Conservation (phyloP, 2,113 vertebrate genomes). For the Sceloporus undulatus region DNA sequence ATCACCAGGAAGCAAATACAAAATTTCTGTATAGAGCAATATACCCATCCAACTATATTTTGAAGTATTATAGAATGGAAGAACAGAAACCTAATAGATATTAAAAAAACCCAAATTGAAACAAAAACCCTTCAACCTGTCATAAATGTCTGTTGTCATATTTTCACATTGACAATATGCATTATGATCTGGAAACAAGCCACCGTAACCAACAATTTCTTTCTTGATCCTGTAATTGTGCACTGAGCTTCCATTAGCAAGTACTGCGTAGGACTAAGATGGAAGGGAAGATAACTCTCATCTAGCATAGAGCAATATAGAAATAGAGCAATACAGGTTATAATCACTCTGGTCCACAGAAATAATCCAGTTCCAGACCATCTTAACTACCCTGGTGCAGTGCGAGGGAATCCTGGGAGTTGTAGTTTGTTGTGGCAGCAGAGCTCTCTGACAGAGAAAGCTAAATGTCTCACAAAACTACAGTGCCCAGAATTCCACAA, state of each 20-base stretch:
- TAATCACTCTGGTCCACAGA: too few relatives aligned
- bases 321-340: too few relatives aligned
- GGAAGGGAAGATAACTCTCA: background rate
- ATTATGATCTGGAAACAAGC: background rate
- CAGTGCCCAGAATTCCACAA: too few relatives aligned
- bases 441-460: too few relatives aligned
- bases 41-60: background rate
- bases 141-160: background rate
- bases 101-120: background rate
- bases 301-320: background rate
- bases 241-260: background rate
- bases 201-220: background rate
- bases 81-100: background rate
- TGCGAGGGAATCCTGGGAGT: too few relatives aligned
- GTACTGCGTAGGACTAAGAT: background rate
- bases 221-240: background rate
- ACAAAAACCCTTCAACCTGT: background rate
- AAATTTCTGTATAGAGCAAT: background rate
- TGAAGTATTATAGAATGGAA: background rate
- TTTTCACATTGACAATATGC: slow-evolving; percentile 4
- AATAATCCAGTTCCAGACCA: too few relatives aligned
- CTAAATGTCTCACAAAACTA: too few relatives aligned
- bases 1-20: background rate
- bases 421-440: too few relatives aligned
- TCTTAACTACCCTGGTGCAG: too few relatives aligned